Base-by-base conservation (phyloP, 2,888 invertebrate species). In the Stenodera caucasica region DNA sequence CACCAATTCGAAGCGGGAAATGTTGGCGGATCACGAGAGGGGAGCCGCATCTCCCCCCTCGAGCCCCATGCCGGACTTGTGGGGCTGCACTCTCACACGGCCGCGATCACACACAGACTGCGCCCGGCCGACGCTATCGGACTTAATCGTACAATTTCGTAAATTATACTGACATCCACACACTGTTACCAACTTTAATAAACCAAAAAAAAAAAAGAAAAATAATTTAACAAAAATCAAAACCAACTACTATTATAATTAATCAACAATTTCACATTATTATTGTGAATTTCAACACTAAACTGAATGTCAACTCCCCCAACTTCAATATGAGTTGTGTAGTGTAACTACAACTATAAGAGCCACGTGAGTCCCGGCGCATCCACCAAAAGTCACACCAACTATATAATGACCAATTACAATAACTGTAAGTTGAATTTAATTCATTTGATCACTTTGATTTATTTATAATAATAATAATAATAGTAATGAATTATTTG, bases 1-100 rank as follows among this genome's bases (percentile, higher is more conserved):
- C 86, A 93, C 90, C 87, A 94, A 92, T 90, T 94, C 94, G 90
- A 94, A 91, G 88, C 93, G 94, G 90, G 94, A 93, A 95, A 94
- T 94, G 91, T 90, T 92, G 91, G 87, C 88, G 87, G 86, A 83
- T 84, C 82, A 83, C 83, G 84, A 83, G 84, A 83, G 84, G 84
- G 84, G 84, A 84, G 83, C 82, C 81, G 78, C 78, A 78, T 80
- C 80, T 83, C 84, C 84, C 83, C 84, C 83, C 83, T 84, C 71
- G 70, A 82, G 83, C 84, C 86, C 87, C 85, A 84, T 84, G 81
- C 78, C 79, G 79, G 78, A 80, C 77, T 80, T 77, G 76, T 78
- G 80, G 81, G 81, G 81, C 80, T 78, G 79, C 74, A 78, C 77
- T 75, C 77, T 76, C 78, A 77, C 78, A 75, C 77, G 74, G 77